Percentiles rank a stretch among this genome's conserved stretches.
Evolutionary conservation across 2,797 vertebrate genomes (phyloP).

Genomic region (Pteropus rufus): DNA sequence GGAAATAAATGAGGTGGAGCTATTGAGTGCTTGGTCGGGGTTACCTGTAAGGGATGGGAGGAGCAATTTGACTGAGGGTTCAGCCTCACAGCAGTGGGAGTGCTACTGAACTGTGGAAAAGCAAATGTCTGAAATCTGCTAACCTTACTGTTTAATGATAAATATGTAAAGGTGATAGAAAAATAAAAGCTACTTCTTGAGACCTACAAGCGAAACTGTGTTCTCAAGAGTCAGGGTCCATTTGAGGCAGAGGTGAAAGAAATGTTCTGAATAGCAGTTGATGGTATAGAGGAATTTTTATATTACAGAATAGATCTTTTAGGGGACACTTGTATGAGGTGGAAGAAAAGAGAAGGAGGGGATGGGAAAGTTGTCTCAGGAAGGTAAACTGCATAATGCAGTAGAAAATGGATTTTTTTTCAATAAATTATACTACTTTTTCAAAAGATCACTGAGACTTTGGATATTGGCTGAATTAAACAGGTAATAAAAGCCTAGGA

Average conservation of each 20-base stretch:
- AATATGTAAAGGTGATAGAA: not conserved
- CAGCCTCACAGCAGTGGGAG: not conserved
- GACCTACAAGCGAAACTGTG: not conserved
- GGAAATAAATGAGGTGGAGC: not conserved
- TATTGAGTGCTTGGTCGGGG: fast-evolving
- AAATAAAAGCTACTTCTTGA: not conserved
- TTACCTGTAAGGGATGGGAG: not conserved
- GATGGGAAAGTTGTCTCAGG: not conserved
- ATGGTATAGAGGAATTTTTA: not conserved
- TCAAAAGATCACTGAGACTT: not conserved
- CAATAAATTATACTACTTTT: not conserved
- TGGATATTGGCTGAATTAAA: not conserved
- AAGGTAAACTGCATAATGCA: not conserved
- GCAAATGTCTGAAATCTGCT: not conserved
- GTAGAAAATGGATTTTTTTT: not conserved
- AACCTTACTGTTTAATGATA: not conserved
- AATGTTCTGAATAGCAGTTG: not conserved
- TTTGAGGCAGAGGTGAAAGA: not conserved
- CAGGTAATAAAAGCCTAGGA: not conserved
- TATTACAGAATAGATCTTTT: not conserved
- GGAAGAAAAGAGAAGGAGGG: not conserved
- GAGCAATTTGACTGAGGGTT: not conserved
- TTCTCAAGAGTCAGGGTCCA: not conserved
- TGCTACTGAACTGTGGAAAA: not conserved
- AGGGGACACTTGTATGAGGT: not conserved